Evolutionary conservation across 2,888 invertebrate genomes (phyloP).

Genomic region (Horisme vitalbata): DNA sequence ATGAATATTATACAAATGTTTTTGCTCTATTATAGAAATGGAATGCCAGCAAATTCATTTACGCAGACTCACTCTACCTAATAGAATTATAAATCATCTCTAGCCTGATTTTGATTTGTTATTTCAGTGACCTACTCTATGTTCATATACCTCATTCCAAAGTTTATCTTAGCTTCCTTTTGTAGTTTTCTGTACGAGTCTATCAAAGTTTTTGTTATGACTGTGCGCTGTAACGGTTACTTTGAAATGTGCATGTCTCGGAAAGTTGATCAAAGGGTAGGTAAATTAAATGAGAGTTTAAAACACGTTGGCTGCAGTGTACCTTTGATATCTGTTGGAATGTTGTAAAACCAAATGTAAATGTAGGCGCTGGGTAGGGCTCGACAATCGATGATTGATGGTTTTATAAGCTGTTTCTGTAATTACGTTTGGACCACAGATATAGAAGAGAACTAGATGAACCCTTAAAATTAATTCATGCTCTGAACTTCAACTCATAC

Average conservation of each 20-base stretch:
- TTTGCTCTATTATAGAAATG: too few species aligned
- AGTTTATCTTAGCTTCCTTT: slow-evolving; percentile 32
- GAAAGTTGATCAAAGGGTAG: slow-evolving; percentile 28
- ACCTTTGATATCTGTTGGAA: too few species aligned
- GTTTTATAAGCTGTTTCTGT: too few species aligned
- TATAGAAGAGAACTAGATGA: too few species aligned
- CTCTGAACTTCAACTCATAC: too few species aligned
- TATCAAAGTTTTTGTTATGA: slow-evolving; percentile 37
- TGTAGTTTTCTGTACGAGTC: slow-evolving; percentile 30
- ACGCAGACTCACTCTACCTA: too few species aligned
- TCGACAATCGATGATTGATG: too few species aligned
- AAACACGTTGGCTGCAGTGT: slow-evolving; percentile 11
- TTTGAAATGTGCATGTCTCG: slow-evolving; percentile 30
- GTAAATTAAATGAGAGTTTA: slow-evolving; percentile 27
- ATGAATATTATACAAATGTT: neutral
- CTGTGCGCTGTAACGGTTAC: slow-evolving; percentile 28
- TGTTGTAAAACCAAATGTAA: too few species aligned
- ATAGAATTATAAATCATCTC: neutral
- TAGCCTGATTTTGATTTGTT: neutral
- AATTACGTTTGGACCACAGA: too few species aligned
- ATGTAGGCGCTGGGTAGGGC: too few species aligned
- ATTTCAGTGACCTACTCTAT: slow-evolving; percentile 1
- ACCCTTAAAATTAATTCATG: too few species aligned
- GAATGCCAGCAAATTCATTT: too few species aligned
- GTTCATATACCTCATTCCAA: slow-evolving; percentile 24